phyloP scores from a whole-genome alignment of 2,797 vertebrate genomes.

The Luscinia megarhynchos region DNA sequence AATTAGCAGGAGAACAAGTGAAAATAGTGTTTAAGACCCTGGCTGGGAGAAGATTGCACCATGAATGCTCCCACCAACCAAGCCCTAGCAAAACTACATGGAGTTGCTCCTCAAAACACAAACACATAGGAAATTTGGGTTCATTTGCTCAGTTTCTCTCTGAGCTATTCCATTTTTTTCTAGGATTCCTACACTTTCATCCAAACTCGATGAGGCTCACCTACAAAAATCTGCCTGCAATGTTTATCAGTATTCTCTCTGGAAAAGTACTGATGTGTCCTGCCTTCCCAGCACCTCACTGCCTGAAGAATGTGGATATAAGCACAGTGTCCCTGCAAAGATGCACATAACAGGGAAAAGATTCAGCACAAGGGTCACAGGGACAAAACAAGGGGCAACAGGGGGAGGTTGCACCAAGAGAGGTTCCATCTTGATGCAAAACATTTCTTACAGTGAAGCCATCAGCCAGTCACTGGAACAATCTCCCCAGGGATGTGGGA shows the following conservation, averaged over 20 bases:
- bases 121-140: not conserved
- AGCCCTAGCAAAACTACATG: rapidly evolving
- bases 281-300: not conserved
- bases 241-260: not conserved
- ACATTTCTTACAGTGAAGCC: not conserved
- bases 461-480: not conserved
- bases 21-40: not conserved
- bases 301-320: not conserved
- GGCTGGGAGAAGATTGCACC: not conserved
- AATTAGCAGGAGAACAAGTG: not conserved
- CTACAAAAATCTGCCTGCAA: not conserved
- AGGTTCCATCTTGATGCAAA: not conserved
- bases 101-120: not conserved
- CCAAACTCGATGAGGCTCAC: rapidly evolving
- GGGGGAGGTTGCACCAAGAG: not conserved
- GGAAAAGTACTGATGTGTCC: not conserved
- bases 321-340: not conserved
- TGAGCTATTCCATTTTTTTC: not conserved
- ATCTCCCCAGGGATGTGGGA: rapidly evolving
- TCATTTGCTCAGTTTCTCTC: not conserved
- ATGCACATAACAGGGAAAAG: rapidly evolving
- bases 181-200: not conserved
- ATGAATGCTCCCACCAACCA: not conserved
- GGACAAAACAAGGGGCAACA: not conserved
- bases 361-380: not conserved